Base-by-base conservation (phyloP, 1,140 invertebrate genomes). In the Aphis gossypii region DNA sequence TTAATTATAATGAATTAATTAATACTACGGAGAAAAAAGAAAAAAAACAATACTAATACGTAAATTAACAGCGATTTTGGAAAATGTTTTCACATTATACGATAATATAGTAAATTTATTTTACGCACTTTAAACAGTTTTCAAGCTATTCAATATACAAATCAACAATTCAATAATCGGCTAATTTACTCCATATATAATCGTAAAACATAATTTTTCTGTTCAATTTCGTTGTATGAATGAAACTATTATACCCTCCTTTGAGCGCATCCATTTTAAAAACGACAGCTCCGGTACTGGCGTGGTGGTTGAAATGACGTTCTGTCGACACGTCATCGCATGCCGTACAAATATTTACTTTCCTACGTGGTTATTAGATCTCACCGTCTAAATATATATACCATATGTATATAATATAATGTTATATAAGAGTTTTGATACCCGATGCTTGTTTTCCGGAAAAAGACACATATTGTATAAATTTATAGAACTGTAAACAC, bases 321-420 rank as follows among this genome's bases (percentile, higher is more conserved):
- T 90, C 25, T 1, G 35, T 30, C 30, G 38, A 90, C 89, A 90
- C 89, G 44, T 68, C 21, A 56, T 41, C 38, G 20, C 18, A 8
- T 18, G 23, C 25, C 41, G 38, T 44, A 44, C 89, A 90, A 90
- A 90, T 68, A 60, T 90, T 90, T 90, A 68, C 60, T 90, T 90
- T 46, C 20, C 54, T n/a, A 68, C 25, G 25, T 18, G 68, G 23
- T 90, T 90, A 60, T 90, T 90, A 68, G 11, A 44, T 68, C 54
- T 68, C 54, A 8, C 25, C 68, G 20, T 90, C 41, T n/a, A 41
- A 44, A 54, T 30, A 21, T 56, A 90, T 7, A 38, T 51, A 23
- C 38, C 38, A 1, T 41, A 2, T 41, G 38, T 23, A 23, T 18
- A 18, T 51, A 51, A 1, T 51, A 48, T 48, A 20, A 51, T 35